Percentiles rank a stretch among this genome's conserved stretches.
Conservation (phyloP, 2,888 invertebrate genomes). For the Taenaris catops region DNA sequence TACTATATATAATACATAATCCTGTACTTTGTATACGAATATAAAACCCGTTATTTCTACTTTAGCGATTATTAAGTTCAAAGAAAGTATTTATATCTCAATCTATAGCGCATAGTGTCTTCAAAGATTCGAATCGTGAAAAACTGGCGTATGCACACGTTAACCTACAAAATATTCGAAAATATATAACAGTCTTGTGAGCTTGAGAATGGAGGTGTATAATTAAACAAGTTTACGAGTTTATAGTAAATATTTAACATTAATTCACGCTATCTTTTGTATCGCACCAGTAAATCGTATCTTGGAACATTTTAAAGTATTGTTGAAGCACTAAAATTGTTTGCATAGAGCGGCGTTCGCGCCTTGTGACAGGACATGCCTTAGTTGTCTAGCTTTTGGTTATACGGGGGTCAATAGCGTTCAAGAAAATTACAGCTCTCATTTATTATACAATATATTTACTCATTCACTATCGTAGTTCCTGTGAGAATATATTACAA, state of each 20-base stretch:
- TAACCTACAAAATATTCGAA: constrained; percentile 12
- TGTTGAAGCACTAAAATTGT: constrained; percentile 22
- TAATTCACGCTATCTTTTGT: constrained; percentile 16
- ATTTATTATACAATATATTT: constrained; percentile 15
- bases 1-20: too few species aligned
- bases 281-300: constrained; percentile 18
- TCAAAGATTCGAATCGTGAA: constrained; percentile 4
- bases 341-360: constrained; percentile 15
- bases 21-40: too few species aligned
- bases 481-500: too few species aligned
- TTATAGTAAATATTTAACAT: constrained; percentile 16
- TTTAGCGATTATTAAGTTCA: constrained; percentile 8
- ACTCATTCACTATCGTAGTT: constrained; percentile 12
- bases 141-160: constrained; percentile 5
- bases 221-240: constrained; percentile 13
- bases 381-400: constrained; percentile 14
- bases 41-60: constrained; percentile 4
- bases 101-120: constrained; percentile 2
- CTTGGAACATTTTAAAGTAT: constrained; percentile 19
- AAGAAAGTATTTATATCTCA: constrained; percentile 12
- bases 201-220: constrained; percentile 9
- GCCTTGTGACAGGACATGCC: constrained; percentile 19
- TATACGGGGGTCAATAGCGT: constrained; percentile 16
- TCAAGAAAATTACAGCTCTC: constrained; percentile 18
- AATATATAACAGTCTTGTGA: constrained; percentile 3